phyloP scores from a whole-genome alignment of 2,797 vertebrate species.

The Heteromormyrus szaboi region DNA sequence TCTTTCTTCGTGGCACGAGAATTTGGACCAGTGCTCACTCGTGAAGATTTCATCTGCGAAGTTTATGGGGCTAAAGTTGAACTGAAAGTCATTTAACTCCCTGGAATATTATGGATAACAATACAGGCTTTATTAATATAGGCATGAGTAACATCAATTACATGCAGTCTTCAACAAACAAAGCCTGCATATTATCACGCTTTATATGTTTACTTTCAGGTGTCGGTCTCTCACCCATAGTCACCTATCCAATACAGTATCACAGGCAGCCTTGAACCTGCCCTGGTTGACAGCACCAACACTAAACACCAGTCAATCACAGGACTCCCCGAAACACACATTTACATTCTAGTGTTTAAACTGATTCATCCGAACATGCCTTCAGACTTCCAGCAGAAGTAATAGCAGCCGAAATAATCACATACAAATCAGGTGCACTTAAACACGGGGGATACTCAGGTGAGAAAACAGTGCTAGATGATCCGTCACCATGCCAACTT shows the following conservation, averaged over 20 bases:
- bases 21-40: constrained; percentile 60
- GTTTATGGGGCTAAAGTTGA: constrained; percentile 55
- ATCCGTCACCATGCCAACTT: background rate
- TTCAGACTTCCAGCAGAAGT: background rate
- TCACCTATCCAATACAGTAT: background rate
- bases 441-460: background rate
- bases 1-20: constrained; percentile 34
- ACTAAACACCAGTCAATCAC: background rate
- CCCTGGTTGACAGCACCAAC: background rate
- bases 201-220: background rate
- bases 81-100: constrained; percentile 42
- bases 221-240: background rate
- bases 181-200: background rate
- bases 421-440: background rate
- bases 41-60: constrained; percentile 63
- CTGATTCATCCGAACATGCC: background rate
- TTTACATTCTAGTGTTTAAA: background rate
- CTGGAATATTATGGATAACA: constrained; percentile 13
- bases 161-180: background rate
- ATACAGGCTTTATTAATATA: background rate
- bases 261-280: background rate
- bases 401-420: background rate
- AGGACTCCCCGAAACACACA: background rate
- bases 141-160: background rate
- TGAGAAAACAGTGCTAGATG: background rate